Evolutionary conservation across 2,113 vertebrate genomes (phyloP).

Genomic region (Phrynosoma platyrhinos): DNA sequence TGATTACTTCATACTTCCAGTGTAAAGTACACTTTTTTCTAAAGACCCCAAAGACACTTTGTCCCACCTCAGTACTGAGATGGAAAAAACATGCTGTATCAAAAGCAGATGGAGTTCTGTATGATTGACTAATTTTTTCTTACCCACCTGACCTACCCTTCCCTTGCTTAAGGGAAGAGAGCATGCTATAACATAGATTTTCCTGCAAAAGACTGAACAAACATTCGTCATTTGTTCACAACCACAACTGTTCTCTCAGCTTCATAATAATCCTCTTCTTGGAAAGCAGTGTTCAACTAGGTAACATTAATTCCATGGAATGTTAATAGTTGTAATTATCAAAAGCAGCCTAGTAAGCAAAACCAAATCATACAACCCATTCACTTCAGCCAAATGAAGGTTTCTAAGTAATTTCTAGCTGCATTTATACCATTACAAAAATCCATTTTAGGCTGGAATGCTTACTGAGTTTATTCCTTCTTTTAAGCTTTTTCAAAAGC

Average conservation of each 20-base stretch:
- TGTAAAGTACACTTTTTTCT: too few relatives aligned
- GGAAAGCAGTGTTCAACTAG: background rate
- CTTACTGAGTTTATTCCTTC: background rate
- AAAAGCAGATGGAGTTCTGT: too few relatives aligned
- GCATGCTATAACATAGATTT: background rate
- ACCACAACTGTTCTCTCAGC: background rate
- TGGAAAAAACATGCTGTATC: too few relatives aligned
- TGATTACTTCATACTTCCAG: too few relatives aligned
- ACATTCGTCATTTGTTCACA: background rate
- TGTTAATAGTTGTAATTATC: constrained; percentile 57
- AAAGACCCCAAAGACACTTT: too few relatives aligned
- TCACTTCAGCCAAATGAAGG: background rate
- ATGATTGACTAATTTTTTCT: too few relatives aligned
- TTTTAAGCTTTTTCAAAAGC: background rate
- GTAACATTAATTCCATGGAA: constrained; percentile 54
- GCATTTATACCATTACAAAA: background rate
- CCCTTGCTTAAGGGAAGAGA: too few relatives aligned
- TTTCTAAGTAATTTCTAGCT: background rate
- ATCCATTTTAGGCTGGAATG: background rate
- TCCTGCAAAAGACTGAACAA: background rate
- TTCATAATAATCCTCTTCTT: background rate
- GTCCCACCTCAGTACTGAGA: too few relatives aligned
- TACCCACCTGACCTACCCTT: too few relatives aligned
- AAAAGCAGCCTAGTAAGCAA: constrained; percentile 10
- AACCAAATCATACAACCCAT: background rate